Evolutionary conservation across 2,113 vertebrate species (phyloP).

Genomic region (Callorhinus ursinus): DNA sequence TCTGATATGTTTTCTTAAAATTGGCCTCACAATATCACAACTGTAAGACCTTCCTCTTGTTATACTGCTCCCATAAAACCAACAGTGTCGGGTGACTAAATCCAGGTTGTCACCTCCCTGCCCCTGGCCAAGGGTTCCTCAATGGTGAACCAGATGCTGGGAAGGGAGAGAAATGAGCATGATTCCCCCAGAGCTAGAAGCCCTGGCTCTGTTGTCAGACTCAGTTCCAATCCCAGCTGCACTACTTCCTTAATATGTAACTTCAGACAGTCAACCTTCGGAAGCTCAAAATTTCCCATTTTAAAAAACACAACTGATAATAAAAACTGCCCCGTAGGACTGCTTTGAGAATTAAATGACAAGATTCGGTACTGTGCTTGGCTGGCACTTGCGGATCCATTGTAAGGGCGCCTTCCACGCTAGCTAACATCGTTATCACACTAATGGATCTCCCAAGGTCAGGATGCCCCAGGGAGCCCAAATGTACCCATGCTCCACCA

Average conservation of each 20-base stretch:
- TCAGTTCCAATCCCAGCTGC: not conserved
- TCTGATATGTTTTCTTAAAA: not conserved
- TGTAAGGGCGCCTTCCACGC: accelerated
- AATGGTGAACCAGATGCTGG: not conserved
- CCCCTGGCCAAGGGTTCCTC: not conserved
- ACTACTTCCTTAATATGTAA: not conserved
- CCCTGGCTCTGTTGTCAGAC: not conserved
- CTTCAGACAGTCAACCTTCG: not conserved
- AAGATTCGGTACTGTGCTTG: not conserved
- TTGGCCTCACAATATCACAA: not conserved
- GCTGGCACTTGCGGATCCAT: not conserved
- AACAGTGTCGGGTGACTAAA: not conserved
- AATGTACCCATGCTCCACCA: not conserved
- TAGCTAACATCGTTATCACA: accelerated
- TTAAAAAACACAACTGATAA: not conserved
- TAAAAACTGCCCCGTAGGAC: not conserved
- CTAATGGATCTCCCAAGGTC: not conserved
- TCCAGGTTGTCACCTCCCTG: not conserved
- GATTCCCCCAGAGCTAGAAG: not conserved
- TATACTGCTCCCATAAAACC: not conserved
- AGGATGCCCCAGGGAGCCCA: not conserved
- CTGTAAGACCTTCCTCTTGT: not conserved
- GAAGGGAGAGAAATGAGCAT: not conserved
- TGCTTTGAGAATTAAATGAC: not conserved
- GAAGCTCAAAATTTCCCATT: not conserved